These are phyloP conservation scores for Sphecodes monilicornis DNA, from an alignment of 2,888 invertebrate genomes.

Conservation along the genomic window DNA sequence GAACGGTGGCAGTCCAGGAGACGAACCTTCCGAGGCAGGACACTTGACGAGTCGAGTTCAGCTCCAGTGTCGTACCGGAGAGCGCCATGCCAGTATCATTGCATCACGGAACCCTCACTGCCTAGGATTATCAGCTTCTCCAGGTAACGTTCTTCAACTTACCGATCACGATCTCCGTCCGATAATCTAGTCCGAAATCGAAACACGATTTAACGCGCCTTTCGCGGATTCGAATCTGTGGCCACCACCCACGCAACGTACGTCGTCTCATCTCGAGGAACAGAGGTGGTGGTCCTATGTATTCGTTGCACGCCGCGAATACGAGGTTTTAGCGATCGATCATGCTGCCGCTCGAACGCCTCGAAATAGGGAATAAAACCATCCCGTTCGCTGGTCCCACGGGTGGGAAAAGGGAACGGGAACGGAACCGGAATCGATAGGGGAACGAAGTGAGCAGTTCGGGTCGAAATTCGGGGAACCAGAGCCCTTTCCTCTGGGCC, in stretches of 20 bases:
- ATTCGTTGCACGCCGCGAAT: neutral
- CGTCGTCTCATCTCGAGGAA: neutral
- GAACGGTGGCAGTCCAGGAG: constrained; percentile 83
- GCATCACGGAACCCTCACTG: constrained; percentile 78
- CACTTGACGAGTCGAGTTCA: constrained; percentile 73
- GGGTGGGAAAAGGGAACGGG: neutral
- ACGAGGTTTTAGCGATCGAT: neutral
- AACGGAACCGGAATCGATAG: neutral
- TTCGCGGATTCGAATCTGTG: neutral
- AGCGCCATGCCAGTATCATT: constrained; percentile 81
- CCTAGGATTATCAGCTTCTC: constrained; percentile 82
- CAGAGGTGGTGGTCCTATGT: neutral
- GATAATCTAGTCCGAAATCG: neutral
- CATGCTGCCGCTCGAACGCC: neutral
- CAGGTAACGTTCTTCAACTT: constrained; percentile 75
- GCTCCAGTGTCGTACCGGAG: constrained; percentile 74
- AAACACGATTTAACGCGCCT: neutral
- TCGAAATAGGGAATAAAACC: neutral
- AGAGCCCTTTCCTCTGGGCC: neutral
- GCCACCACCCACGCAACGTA: constrained; percentile 34
- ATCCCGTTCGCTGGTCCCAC: neutral
- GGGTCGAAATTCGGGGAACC: constrained; percentile 37
- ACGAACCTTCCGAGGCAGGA: constrained; percentile 82
- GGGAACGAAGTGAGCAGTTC: neutral
- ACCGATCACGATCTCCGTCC: neutral